phyloP scores from a whole-genome alignment of 2,888 invertebrate species.

The Odiellus spinosus region DNA sequence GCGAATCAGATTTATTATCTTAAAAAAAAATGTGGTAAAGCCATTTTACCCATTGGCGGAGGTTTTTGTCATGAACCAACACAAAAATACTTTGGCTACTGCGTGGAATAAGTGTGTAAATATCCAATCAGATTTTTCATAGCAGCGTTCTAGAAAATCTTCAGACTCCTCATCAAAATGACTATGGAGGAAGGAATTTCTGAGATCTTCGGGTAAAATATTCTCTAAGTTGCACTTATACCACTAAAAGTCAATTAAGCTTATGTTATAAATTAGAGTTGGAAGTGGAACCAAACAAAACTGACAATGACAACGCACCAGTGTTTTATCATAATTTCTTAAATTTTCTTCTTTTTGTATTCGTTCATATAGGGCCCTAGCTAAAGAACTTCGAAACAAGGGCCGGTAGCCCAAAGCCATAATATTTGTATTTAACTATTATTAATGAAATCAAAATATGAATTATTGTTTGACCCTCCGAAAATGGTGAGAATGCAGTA shows the following conservation, averaged over 20 bases:
- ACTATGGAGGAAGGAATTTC: conserved; percentile 20
- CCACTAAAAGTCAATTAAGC: conserved; percentile 35
- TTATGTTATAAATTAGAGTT: too few relatives aligned
- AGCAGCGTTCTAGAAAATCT: conserved; percentile 52
- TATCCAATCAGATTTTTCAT: conserved; percentile 66
- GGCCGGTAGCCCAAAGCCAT: conserved; percentile 10
- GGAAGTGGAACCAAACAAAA: too few relatives aligned
- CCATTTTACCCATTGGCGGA: conserved; percentile 77
- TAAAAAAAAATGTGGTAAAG: neutral
- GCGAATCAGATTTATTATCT: too few relatives aligned
- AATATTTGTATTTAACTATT: too few relatives aligned
- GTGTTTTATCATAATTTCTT: conserved; percentile 47
- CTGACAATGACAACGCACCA: conserved; percentile 3
- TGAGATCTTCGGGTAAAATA: conserved; percentile 21
- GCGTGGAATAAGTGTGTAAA: conserved; percentile 82
- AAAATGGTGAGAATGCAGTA: too few relatives aligned
- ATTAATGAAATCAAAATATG: too few relatives aligned
- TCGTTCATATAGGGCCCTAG: conserved; percentile 53
- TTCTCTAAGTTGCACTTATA: conserved; percentile 42
- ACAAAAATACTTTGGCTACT: conserved; percentile 63
- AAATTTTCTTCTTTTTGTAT: conserved; percentile 51
- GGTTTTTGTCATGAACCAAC: conserved; percentile 82
- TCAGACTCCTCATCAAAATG: conserved; percentile 53
- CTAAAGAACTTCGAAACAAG: conserved; percentile 44
- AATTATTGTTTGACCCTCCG: too few relatives aligned